Conservation (phyloP, 2,797 vertebrate species). For the Chrosomus eos region DNA sequence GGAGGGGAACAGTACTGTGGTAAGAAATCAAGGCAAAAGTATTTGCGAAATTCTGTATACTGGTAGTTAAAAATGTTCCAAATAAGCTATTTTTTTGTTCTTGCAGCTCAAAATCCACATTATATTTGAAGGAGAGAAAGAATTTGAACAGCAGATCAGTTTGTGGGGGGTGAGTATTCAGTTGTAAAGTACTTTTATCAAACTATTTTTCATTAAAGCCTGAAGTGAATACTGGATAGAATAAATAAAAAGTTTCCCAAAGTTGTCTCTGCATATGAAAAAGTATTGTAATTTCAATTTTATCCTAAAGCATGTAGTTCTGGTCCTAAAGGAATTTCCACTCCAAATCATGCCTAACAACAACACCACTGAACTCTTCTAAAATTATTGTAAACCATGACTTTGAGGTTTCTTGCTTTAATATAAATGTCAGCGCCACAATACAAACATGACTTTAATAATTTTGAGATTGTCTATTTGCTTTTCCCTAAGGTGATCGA, state of each 20-base stretch:
- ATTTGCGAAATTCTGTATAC: background rate
- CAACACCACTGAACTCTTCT: background rate
- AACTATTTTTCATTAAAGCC: background rate
- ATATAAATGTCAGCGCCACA: background rate
- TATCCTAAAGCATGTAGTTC: background rate
- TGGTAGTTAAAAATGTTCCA: background rate
- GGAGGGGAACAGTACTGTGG: constrained; percentile 92
- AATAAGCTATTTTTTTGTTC: constrained; percentile 31
- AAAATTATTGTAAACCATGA: background rate
- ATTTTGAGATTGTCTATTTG: background rate
- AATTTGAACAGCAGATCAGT: constrained; percentile 90
- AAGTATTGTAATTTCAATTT: background rate
- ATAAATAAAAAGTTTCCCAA: background rate
- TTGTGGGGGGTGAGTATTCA: constrained; percentile 95
- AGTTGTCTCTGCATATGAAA: background rate
- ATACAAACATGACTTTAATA: background rate
- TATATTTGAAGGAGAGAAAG: constrained; percentile 94
- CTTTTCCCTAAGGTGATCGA: constrained; percentile 85
- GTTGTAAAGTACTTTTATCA: constrained; percentile 1
- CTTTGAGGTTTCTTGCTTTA: background rate
- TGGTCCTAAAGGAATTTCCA: background rate
- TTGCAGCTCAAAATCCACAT: constrained; percentile 89
- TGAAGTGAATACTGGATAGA: background rate
- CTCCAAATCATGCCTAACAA: background rate
- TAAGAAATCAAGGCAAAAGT: constrained; percentile 70